A percentile compares a stretch with the other conserved stretches of the same genome.
Conservation (phyloP, 2,888 invertebrate genomes). For the Heptascelio sp. region DNA sequence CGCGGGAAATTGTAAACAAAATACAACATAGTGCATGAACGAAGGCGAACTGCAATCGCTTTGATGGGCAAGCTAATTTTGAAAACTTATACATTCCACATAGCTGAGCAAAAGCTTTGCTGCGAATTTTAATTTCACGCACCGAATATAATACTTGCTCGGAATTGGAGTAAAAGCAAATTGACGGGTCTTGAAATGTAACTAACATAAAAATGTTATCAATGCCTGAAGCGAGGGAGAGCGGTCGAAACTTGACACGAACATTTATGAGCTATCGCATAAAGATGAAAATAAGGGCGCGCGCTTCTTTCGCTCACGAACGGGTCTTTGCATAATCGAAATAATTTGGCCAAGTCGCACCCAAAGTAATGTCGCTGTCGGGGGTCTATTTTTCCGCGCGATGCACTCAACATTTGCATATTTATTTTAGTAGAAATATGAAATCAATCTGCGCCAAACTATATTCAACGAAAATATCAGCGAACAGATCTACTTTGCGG, state of each 20-base stretch:
- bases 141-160: constrained; percentile 30
- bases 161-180: constrained; percentile 42
- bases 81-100: constrained; percentile 47
- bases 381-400: constrained; percentile 47
- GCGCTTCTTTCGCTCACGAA: constrained; percentile 36
- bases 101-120: constrained; percentile 41
- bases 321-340: constrained; percentile 70
- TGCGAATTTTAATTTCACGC: constrained; percentile 47
- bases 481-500: constrained; percentile 68
- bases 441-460: constrained; percentile 74
- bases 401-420: constrained; percentile 70
- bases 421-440: constrained; percentile 73
- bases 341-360: constrained; percentile 61
- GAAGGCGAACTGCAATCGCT: constrained; percentile 18
- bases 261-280: constrained; percentile 61
- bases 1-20: constrained; percentile 9
- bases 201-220: constrained; percentile 49
- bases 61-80: constrained; percentile 39
- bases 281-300: constrained; percentile 57
- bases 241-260: constrained; percentile 26
- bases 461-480: constrained; percentile 62
- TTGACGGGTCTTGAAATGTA: constrained; percentile 39
- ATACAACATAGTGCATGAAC: neutral
- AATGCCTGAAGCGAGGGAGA: constrained; percentile 14
- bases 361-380: constrained; percentile 47